Base-by-base conservation (phyloP, 1,140 invertebrate genomes). In the Drosophila persimilis region DNA sequence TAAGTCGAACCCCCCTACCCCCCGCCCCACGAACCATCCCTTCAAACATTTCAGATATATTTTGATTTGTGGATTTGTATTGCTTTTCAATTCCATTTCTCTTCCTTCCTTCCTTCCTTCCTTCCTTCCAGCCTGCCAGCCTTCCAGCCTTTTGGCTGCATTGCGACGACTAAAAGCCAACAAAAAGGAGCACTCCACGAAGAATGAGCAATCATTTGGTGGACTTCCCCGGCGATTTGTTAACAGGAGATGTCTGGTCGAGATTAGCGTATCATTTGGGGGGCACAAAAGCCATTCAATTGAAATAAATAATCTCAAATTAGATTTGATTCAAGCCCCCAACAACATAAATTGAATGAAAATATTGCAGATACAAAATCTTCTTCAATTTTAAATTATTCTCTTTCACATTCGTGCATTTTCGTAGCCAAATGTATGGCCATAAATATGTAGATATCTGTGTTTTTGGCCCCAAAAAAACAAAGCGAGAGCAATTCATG, bases 1-100 rank as follows among this genome's bases (percentile, higher is more conserved):
- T 41, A 48, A 43, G 65, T 39, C 51, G 55, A 39, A 13, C 35
- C 11, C 35, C 4, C 11, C 4, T 20, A 20, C 31, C 8, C 0
- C 3, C 9, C 31, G 17, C 17, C 17, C 17, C 17, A 17, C 17
- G 17, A 17, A 17, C 45, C 3, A n/a, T 7, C 67, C 67, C 66
- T 31, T 60, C 66, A 71, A 73, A 73, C 46, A 74, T 57, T 74
- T 73, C 48, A 74, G 50, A 74, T 65, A 74, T 74, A 74, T 74
- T 74, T 78, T 79, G 77, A 80, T 80, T 79, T 80, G 77, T 74
- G 71, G 60, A 71, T 74, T 79, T 80, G 64, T 75, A 80, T 79
- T 79, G 77, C 64, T 80, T 69, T 79, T 79, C 64, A 62, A 74
- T 75, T 60, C 26, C 35, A 50, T 56, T 53, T 15, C 35, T 51